Base-by-base conservation (phyloP, 2,113 vertebrate genomes). In the Promerops cafer region DNA sequence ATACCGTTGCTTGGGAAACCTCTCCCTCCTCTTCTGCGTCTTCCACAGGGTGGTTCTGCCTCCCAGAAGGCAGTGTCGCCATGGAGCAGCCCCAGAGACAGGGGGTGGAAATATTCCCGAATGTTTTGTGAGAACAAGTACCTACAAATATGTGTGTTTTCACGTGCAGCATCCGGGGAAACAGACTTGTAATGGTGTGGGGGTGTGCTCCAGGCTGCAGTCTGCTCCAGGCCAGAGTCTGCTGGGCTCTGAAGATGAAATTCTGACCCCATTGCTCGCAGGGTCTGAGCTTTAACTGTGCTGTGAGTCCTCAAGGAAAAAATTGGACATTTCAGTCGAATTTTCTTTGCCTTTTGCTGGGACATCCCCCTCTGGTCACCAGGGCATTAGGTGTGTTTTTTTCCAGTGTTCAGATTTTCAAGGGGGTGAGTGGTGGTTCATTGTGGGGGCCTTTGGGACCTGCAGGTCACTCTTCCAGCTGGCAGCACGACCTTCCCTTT, bases 1-100 rank as follows among this genome's bases (percentile, higher is more conserved):
- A 30, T 50, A 6, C 83, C 5, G 95, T 57, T 83, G 68, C 93
- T 90, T 56, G 83, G 92, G 90, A 96, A 97, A 83, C 68, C 75
- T 8, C 50, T 90, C 75, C 83, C 57, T 76, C 50, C 4, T 1
- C 63, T 54, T n/a, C 82, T 2, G 1, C 72, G 17, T 6, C 35
- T 20, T 39, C 65, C 10, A 2, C 2, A 4, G 42, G 3, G 28
- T 1, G 30, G 20, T 47, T 75, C 85, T 88, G 75, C 79, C 50
- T 78, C 56, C 78, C 88, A 8, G 24, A 80, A n/a, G 42, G 60
- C 57, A 5, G 0, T 3, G 4, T 9, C 1, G 0, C 2, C 16
- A 9, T 35, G 66, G 61, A 70, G 50, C 52, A 28, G 42, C 72
- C 47, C 76, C 30, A 20, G 69, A 10, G 6, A 24, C 40, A n/a